Percentiles rank a stretch among this genome's conserved stretches.
Evolutionary conservation across 1,140 invertebrate species (phyloP).

Genomic region (Aphelenchoides fujianensis): DNA sequence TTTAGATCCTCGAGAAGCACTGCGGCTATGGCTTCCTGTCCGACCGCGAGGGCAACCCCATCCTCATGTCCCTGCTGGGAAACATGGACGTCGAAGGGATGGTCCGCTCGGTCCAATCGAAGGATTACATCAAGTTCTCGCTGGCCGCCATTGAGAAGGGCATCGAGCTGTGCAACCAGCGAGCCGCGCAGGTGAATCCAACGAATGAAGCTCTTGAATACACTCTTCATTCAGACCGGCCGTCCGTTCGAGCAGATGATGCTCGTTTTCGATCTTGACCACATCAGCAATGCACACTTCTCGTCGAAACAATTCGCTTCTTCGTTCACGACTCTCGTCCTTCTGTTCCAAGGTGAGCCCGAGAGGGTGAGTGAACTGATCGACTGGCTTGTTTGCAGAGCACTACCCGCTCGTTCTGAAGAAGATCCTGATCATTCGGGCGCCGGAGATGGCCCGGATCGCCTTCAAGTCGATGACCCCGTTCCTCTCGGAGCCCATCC

Average conservation of each 20-base stretch:
- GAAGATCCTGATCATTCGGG: conserved; percentile 61
- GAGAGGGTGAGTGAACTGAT: not conserved
- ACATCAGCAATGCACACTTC: conserved; percentile 61
- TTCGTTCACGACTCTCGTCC: conserved; percentile 59
- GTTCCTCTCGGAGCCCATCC: conserved; percentile 57
- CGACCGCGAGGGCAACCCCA: conserved; percentile 60
- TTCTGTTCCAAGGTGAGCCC: conserved; percentile 46
- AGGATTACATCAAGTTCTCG: conserved; percentile 62
- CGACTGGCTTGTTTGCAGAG: too few relatives aligned
- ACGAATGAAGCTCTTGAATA: conserved; percentile 15
- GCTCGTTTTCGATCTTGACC: conserved; percentile 61
- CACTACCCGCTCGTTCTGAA: conserved; percentile 58
- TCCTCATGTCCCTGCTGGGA: conserved; percentile 61
- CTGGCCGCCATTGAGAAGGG: conserved; percentile 62
- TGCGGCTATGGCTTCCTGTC: conserved; percentile 60
- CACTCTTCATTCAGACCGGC: conserved; percentile 43
- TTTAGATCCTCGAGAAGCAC: conserved; percentile 62
- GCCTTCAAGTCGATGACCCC: conserved; percentile 60
- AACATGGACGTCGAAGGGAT: conserved; percentile 61
- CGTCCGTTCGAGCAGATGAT: conserved; percentile 63
- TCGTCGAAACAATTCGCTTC: conserved; percentile 60
- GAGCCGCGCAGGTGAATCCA: conserved; percentile 46
- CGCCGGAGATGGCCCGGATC: conserved; percentile 60
- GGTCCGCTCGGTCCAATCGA: conserved; percentile 55
- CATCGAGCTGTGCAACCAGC: conserved; percentile 51